Base-by-base conservation (phyloP, 2,888 invertebrate genomes). In the Arge pagana region DNA sequence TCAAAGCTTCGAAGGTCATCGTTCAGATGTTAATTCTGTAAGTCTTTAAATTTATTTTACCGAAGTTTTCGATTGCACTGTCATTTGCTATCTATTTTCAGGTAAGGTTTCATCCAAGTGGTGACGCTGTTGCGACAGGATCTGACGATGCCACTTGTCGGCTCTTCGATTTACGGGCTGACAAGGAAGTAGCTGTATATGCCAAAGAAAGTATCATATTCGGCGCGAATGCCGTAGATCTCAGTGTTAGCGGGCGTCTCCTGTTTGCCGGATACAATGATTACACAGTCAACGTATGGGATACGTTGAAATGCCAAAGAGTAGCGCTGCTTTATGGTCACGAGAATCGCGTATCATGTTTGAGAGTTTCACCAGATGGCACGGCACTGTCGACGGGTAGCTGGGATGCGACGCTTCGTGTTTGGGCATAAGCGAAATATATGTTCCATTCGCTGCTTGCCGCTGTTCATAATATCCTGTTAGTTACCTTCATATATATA, bases 111-210 rank as follows among this genome's bases (percentile, higher is more conserved):
- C 96, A 99, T 83, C 99, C 99, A 3, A 94, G 96, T 72, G 99
- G 99, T 36, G 99, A 99, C 82, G 96, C 98, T 49, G 90, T 99
- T 55, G 97, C 95, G 40, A 94, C 97, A 18, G 99, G 97, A 16
- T 93, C 94, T n/a, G 99, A 99, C 79, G 99, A 99, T 82, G 90
- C 94, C 36, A 93, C 94, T 49, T 97, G 97, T 78, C 93, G 98
- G 7, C 81, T 99, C 55, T 99, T 96, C 81, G 99, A 99, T 79
- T 83, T 99, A 74, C 84, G 99, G 62, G 98, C 99, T 16, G 99
- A 99, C 79, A 89, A 96, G 69, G 97, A 98, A 82, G 90, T 99
- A 49, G 95, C 96, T 52, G 86, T 93, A 61, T 99, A 97, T 79
- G 87, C 89, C 63, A 97, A 96, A 80, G 96, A 97, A 73, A 95